These are phyloP conservation scores for Cyphomyrmex costatus DNA, from an alignment of 1,140 invertebrate species.

Conservation along the genomic window DNA sequence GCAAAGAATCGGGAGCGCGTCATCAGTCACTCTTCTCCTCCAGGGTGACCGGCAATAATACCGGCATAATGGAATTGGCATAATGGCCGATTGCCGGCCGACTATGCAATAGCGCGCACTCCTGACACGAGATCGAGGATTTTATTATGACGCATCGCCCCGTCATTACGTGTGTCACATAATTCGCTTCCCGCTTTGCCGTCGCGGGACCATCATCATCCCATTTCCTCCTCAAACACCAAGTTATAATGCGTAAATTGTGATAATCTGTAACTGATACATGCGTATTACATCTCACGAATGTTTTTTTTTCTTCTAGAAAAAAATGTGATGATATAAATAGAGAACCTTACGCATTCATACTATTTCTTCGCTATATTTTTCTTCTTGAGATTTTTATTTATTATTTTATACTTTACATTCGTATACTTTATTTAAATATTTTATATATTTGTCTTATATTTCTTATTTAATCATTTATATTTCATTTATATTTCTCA, in stretches of 20 bases:
- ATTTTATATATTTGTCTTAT: background rate
- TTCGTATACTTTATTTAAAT: background rate
- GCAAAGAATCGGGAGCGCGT: constrained; percentile 77
- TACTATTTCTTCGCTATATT: background rate
- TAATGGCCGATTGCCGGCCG: constrained; percentile 76
- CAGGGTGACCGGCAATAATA: constrained; percentile 81
- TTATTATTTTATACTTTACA: background rate
- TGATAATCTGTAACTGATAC: constrained; percentile 21
- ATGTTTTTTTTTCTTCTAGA: background rate
- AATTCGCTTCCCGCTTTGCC: constrained; percentile 43
- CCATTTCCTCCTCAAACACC: constrained; percentile 28
- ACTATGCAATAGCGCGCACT: constrained; percentile 72
- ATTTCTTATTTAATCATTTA: constrained; percentile 9
- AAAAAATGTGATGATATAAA: background rate
- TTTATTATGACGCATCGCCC: constrained; percentile 85
- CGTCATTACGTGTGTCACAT: constrained; percentile 81
- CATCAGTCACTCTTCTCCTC: constrained; percentile 83
- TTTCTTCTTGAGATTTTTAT: background rate
- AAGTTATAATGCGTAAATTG: constrained; percentile 41
- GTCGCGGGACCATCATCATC: constrained; percentile 9
- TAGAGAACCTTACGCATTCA: background rate
- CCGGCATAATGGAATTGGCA: constrained; percentile 82
- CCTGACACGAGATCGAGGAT: constrained; percentile 82
- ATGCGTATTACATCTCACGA: constrained; percentile 3
- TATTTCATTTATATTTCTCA: background rate